Conservation (phyloP, 2,113 vertebrate species). For the Beaufortia kweichowensis region DNA sequence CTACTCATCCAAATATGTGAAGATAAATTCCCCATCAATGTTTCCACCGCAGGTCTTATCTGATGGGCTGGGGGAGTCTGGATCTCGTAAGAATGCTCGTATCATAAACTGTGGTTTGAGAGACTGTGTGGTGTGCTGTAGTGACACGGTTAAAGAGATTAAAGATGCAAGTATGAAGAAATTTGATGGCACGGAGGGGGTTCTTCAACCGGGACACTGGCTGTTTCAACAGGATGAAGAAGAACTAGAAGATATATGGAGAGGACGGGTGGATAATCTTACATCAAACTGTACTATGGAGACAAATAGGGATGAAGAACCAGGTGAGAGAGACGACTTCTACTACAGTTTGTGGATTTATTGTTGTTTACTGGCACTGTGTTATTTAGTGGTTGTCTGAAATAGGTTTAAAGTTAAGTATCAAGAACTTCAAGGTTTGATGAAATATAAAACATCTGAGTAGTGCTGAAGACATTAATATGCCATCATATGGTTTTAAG, state of each 20-base stretch:
- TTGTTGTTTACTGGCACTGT: not conserved
- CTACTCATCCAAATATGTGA: slow-evolving; percentile 25
- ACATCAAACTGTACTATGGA: not conserved
- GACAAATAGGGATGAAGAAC: not conserved
- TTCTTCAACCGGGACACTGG: slow-evolving; percentile 68
- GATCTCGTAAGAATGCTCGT: not conserved
- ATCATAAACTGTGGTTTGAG: slow-evolving; percentile 50
- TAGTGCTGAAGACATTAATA: not conserved
- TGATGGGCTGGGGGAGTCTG: not conserved
- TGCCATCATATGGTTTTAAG: not conserved
- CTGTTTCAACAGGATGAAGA: slow-evolving; percentile 78
- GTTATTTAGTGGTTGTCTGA: not conserved
- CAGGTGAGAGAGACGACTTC: not conserved
- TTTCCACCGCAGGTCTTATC: not conserved
- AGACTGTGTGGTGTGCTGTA: slow-evolving; percentile 41
- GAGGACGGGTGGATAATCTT: slow-evolving; percentile 29
- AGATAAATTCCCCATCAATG: not conserved
- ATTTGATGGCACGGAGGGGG: slow-evolving; percentile 3
- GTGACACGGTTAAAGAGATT: slow-evolving; percentile 4
- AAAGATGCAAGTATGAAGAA: not conserved
- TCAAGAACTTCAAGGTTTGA: not conserved
- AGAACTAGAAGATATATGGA: slow-evolving; percentile 79
- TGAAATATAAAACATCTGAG: not conserved
- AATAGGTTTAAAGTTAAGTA: too few species aligned
- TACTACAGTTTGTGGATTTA: not conserved